Base-by-base conservation (phyloP, 2,888 invertebrate genomes). In the Cinara cedri region DNA sequence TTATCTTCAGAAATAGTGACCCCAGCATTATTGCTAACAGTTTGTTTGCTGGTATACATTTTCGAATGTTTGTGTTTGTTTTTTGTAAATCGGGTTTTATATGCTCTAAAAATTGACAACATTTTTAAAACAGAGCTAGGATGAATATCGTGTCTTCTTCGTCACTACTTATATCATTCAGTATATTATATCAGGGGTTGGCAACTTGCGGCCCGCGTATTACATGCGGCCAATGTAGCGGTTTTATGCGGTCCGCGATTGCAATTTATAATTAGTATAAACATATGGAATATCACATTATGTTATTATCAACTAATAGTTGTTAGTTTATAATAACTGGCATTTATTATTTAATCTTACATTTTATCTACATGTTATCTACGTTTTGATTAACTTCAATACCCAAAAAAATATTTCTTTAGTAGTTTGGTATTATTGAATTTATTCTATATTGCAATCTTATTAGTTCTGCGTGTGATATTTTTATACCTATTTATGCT, bases 191-290 rank as follows among this genome's bases (percentile, higher is more conserved):
- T n/a, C n/a, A n/a, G n/a, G n/a, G n/a, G n/a, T n/a, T n/a, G n/a
- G n/a, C n/a, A n/a, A n/a, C n/a, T n/a, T n/a, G n/a, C n/a, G n/a
- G n/a, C n/a, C n/a, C n/a, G n/a, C n/a, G n/a, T n/a, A n/a, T n/a
- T n/a, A n/a, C n/a, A n/a, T n/a, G n/a, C n/a, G n/a, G n/a, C n/a
- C n/a, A n/a, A n/a, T n/a, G n/a, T 3, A 49, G 49, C 49, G 49
- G 14, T 49, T 49, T 49, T 49, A 14, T 49, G 49, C 9, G 16
- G 26, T 26, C 57, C 57, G 57, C 57, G 24, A 57, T 55, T 3
- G 26, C 57, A 57, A 57, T 57, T 57, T 57, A n/a, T 57, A 57
- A 21, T 55, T 21, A n/a, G n/a, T n/a, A n/a, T n/a, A n/a, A n/a
- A n/a, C n/a, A n/a, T n/a, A n/a, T n/a, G n/a, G n/a, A n/a, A 55